Evolutionary conservation across 1,140 invertebrate genomes (phyloP).

Genomic region (Drosophila leontia): DNA sequence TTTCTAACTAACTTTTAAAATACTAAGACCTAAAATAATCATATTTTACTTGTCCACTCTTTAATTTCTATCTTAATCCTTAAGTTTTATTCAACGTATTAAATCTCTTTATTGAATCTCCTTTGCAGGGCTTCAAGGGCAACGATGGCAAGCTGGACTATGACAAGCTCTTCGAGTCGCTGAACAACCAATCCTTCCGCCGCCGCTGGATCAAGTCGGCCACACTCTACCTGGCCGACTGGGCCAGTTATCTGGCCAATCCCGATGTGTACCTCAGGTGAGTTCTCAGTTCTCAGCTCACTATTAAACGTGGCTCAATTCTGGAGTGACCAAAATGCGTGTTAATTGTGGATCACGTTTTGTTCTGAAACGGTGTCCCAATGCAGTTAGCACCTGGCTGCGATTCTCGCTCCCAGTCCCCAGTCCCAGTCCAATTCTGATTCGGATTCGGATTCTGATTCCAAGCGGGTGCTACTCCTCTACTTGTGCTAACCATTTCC

Average conservation of each 20-base stretch:
- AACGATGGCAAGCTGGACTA: constrained; percentile 89
- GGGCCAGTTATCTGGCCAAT: constrained; percentile 90
- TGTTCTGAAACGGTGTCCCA: constrained; percentile 55
- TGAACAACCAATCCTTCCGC: constrained; percentile 91
- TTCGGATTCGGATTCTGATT: constrained; percentile 37
- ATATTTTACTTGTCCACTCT: no score
- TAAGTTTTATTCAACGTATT: not conserved
- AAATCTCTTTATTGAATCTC: not conserved
- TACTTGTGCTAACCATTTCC: constrained; percentile 56
- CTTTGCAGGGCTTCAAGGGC: constrained; percentile 86
- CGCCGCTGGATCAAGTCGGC: constrained; percentile 91
- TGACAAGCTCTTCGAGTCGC: constrained; percentile 89
- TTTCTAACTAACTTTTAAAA: not conserved
- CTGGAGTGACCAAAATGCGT: constrained; percentile 28
- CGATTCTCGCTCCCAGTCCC: constrained; percentile 37
- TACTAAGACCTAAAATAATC: not conserved
- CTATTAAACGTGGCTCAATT: constrained; percentile 29
- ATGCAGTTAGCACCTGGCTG: constrained; percentile 72
- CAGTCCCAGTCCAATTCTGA: constrained; percentile 13
- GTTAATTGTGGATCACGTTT: constrained; percentile 71
- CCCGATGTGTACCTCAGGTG: constrained; percentile 90
- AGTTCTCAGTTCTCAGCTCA: constrained; percentile 51
- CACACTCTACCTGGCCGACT: constrained; percentile 90
- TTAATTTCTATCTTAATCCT: not conserved
- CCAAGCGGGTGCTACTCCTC: constrained; percentile 50